Base-by-base conservation (phyloP, 1,140 invertebrate species). In the Phymastichus coffea region DNA sequence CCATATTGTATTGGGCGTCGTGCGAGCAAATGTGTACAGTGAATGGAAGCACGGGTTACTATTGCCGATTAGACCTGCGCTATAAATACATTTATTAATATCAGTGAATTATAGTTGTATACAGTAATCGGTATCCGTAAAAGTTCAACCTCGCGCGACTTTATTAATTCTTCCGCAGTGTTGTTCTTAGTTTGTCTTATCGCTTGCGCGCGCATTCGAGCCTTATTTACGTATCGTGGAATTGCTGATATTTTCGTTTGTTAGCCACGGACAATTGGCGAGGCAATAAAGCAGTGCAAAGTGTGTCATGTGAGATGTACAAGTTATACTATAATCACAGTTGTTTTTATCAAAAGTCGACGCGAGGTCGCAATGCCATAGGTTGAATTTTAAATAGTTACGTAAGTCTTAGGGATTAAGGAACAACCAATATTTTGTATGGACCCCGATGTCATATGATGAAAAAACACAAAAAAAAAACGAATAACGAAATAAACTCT, bases 391-490 rank as follows among this genome's bases (percentile, higher is more conserved):
- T 66, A 59, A 64, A 68, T 74, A 76, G 70, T 67, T 38, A 64
- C 47, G 63, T 72, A 70, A 76, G 69, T 53, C 52, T 54, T 70
- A 71, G 67, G 61, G 59, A 25, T 48, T 71, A 77, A 72, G 66
- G 69, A 72, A 70, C 72, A 68, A 73, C 66, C 70, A 76, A 67
- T 79, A 77, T 78, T 78, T 77, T 77, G 73, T 76, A 79, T 75
- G 76, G 64, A 74, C 77, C 68, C 71, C 70, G 63, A 71, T 75
- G 69, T 77, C 73, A 72, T 75, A 75, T 75, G 75, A 78, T 55
- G 33, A 8, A 28, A 41, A 15, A 14, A 30, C 28, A 30, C 10
- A 46, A 43, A 54, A 35, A 40, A 51, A 14, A 28, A 55, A 46
- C 3, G 38, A 26, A 38, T 33, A 33, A 2, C 19, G 19, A 44